These are phyloP conservation scores for Paraescarpia echinospica DNA, from an alignment of 1,140 invertebrate species.

Conservation along the genomic window DNA sequence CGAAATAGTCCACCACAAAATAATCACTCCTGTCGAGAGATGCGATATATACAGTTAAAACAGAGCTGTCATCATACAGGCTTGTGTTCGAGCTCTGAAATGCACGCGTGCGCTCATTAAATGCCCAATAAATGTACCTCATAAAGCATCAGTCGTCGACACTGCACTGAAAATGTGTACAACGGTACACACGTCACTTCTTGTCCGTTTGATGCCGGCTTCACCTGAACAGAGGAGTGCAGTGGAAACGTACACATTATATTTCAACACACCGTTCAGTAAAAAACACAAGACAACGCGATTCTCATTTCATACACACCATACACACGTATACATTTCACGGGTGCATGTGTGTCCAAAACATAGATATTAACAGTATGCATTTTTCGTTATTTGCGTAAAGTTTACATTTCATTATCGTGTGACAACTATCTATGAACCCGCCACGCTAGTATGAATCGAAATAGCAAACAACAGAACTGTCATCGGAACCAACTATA, in stretches of 20 bases:
- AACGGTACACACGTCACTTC: not conserved
- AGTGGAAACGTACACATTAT: not conserved
- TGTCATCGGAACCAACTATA: not conserved
- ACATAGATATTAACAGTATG: not conserved
- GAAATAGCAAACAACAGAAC: not conserved
- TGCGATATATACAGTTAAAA: not conserved
- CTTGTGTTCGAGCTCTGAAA: not conserved
- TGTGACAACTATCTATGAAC: not conserved
- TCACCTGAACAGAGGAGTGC: not conserved
- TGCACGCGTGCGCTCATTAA: not conserved
- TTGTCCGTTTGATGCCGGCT: not conserved
- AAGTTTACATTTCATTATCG: not conserved
- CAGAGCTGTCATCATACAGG: too few species aligned
- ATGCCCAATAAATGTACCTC: not conserved
- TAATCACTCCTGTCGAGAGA: not conserved
- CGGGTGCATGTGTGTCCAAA: too few species aligned
- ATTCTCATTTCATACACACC: not conserved
- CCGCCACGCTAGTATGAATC: not conserved
- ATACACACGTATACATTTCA: not conserved
- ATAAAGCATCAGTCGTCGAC: not conserved
- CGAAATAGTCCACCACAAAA: not conserved
- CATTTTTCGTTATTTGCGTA: not conserved
- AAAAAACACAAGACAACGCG: not conserved
- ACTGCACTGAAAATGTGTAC: not conserved
- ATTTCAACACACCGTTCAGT: not conserved